Conservation (phyloP, 2,113 vertebrate species). For the Ancistrus triradiatus region DNA sequence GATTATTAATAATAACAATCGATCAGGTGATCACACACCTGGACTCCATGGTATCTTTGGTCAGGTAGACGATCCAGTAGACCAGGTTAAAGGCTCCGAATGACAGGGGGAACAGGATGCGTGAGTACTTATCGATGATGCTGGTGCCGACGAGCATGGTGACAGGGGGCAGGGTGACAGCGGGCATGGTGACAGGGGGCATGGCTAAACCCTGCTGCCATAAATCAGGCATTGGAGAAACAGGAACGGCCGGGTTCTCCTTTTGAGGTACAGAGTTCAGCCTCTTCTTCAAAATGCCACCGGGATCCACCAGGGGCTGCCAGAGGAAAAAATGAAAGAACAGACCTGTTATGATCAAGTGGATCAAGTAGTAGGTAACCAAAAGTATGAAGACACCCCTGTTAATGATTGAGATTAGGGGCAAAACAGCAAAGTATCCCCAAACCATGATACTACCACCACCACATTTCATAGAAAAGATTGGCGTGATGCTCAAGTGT, state of each 20-base stretch:
- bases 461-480: no score
- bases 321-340: background rate
- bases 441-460: no score
- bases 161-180: constrained; percentile 59
- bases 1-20: no score
- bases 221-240: constrained; percentile 63
- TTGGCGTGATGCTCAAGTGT: no score
- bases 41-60: constrained; percentile 94
- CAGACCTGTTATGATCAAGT: no score
- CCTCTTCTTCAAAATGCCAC: constrained; percentile 84
- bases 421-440: no score
- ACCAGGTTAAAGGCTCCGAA: constrained; percentile 95
- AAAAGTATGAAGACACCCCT: no score
- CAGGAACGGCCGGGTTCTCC: constrained; percentile 70
- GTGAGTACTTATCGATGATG: constrained; percentile 94
- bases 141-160: constrained; percentile 76
- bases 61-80: constrained; percentile 95
- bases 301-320: constrained; percentile 71
- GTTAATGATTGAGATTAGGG: no score
- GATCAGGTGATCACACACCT: no score
- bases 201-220: constrained; percentile 64
- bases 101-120: constrained; percentile 90
- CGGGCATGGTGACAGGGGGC: constrained; percentile 58
- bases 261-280: constrained; percentile 72
- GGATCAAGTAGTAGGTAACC: no score